Evolutionary conservation across 1,140 invertebrate species (phyloP).

Genomic region (Babylonia areolata): DNA sequence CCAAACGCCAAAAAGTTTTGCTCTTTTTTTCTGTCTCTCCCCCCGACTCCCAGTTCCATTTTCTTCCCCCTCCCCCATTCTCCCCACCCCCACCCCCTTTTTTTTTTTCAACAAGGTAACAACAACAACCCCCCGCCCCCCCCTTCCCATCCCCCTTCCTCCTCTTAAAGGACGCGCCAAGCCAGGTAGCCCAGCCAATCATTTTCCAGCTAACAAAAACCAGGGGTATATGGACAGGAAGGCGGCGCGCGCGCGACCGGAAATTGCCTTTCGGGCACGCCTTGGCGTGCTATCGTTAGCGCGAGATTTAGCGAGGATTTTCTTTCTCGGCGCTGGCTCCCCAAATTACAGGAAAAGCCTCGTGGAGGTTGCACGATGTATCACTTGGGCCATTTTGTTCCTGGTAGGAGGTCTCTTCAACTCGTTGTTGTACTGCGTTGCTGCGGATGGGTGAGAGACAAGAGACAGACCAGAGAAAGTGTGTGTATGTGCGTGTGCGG

Average conservation of each 20-base stretch:
- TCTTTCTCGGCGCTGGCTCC: slow-evolving; percentile 16
- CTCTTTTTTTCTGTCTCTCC: too few relatives aligned
- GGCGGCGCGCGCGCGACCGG: slow-evolving; percentile 21
- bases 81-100: neutral
- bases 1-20: neutral
- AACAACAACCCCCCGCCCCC: too few relatives aligned
- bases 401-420: slow-evolving; percentile 29
- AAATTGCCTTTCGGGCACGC: slow-evolving; percentile 33
- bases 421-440: neutral
- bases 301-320: slow-evolving; percentile 39
- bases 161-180: neutral
- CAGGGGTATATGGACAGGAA: slow-evolving; percentile 7
- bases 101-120: too few relatives aligned
- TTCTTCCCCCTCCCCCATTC: too few relatives aligned
- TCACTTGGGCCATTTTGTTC: slow-evolving; percentile 32
- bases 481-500: neutral
- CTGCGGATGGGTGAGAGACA: neutral
- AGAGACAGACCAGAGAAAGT: too few relatives aligned
- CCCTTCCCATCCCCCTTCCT: neutral
- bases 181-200: neutral
- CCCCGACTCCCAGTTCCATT: too few relatives aligned
- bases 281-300: slow-evolving; percentile 35
- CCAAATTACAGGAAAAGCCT: slow-evolving; percentile 35
- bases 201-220: neutral
- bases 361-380: slow-evolving; percentile 10